Evolutionary conservation across 2,888 invertebrate genomes (phyloP).

Genomic region (Dryobota labecula): DNA sequence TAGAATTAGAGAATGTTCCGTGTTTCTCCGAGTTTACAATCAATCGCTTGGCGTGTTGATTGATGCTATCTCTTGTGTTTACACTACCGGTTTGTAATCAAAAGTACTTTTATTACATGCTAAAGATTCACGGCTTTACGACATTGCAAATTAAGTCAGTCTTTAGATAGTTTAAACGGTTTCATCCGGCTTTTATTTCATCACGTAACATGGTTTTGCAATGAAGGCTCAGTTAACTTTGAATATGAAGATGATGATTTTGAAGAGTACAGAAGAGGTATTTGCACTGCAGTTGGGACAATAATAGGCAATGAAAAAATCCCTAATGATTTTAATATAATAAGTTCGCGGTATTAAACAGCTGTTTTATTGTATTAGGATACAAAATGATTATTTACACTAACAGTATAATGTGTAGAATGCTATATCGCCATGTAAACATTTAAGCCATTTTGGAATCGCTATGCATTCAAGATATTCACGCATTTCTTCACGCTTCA

Average conservation of each 20-base stretch:
- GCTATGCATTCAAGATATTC: slow-evolving; percentile 5
- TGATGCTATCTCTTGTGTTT: slow-evolving; percentile 23
- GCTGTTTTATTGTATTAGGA: neutral
- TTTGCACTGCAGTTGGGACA: neutral
- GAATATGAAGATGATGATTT: too few species aligned
- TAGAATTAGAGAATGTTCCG: slow-evolving; percentile 59
- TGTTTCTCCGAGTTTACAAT: slow-evolving; percentile 54
- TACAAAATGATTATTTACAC: too few species aligned
- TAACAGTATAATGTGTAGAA: neutral
- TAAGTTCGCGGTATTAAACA: neutral
- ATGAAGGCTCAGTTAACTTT: neutral
- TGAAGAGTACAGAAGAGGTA: neutral
- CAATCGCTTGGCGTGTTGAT: slow-evolving; percentile 57
- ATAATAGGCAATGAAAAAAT: neutral
- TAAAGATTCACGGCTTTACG: slow-evolving; percentile 9
- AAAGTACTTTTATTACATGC: neutral
- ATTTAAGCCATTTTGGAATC: neutral
- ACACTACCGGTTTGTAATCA: slow-evolving; percentile 33
- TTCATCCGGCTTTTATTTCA: neutral
- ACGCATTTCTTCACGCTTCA: neutral
- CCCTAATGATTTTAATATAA: neutral
- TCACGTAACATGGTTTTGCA: neutral
- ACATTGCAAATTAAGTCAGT: slow-evolving; percentile 2
- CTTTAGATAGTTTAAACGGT: neutral
- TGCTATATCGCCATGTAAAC: neutral